Percentiles rank a stretch among this genome's conserved stretches.
Conservation (phyloP, 2,888 invertebrate genomes). For the Eumerus sabulonum region DNA sequence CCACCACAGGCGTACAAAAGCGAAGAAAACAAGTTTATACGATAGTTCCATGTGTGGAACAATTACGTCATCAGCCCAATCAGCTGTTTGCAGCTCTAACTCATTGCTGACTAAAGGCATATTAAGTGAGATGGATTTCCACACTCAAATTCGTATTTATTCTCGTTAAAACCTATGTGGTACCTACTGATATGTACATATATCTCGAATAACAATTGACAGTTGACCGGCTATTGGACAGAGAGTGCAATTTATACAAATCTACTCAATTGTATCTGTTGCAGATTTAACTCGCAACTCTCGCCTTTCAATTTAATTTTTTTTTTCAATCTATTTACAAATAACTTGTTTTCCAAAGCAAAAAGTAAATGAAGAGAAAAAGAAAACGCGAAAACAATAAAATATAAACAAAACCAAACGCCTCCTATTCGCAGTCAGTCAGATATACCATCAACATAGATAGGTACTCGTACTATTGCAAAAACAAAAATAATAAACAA, state of each 20-base stretch:
- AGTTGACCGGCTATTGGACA: not conserved
- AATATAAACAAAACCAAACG: constrained; percentile 62
- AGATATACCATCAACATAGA: constrained; percentile 37
- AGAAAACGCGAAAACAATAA: too few species aligned
- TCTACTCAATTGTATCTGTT: constrained; percentile 36
- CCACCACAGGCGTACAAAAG: constrained; percentile 2
- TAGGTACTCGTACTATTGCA: constrained; percentile 23
- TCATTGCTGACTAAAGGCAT: constrained; percentile 51
- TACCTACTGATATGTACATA: too few species aligned
- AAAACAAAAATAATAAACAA: constrained; percentile 13
- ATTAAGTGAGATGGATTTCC: constrained; percentile 23
- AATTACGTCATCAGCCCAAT: constrained; percentile 62
- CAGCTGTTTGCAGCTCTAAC: constrained; percentile 41
- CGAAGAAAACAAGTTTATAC: constrained; percentile 5
- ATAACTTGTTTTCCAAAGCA: constrained; percentile 55
- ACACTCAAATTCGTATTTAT: constrained; percentile 18
- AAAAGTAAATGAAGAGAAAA: constrained; percentile 22
- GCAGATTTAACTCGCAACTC: constrained; percentile 29
- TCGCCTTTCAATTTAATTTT: too few species aligned
- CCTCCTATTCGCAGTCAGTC: constrained; percentile 24
- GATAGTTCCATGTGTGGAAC: constrained; percentile 38
- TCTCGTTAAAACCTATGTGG: constrained; percentile 8
- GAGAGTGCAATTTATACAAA: constrained; percentile 17
- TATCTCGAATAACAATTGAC: too few species aligned
- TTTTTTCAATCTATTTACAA: constrained; percentile 53